These are phyloP conservation scores for Leptopilina syphax DNA, from an alignment of 2,888 invertebrate genomes.

Conservation along the genomic window DNA sequence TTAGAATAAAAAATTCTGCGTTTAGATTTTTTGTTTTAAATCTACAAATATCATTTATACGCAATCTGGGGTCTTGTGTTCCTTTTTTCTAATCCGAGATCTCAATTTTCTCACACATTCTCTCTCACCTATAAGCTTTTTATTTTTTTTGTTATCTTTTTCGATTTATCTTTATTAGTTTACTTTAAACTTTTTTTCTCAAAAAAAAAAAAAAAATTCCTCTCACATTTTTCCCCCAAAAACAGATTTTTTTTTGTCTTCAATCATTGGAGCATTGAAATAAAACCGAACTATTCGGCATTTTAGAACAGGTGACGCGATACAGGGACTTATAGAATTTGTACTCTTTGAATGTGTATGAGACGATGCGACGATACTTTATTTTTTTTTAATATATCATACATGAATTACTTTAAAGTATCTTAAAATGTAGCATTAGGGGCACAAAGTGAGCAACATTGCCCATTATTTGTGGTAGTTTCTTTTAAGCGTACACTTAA, in stretches of 20 bases:
- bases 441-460: slow-evolving; percentile 40
- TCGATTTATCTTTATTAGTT: slow-evolving; percentile 30
- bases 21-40: slow-evolving; percentile 22
- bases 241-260: background rate
- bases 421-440: slow-evolving; percentile 31
- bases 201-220: no score
- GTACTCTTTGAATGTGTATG: slow-evolving; percentile 81
- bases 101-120: slow-evolving; percentile 35
- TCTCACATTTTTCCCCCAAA: no score
- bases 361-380: slow-evolving; percentile 50
- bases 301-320: slow-evolving; percentile 56
- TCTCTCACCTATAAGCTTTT: slow-evolving; percentile 25
- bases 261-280: slow-evolving; percentile 50
- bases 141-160: slow-evolving; percentile 22
- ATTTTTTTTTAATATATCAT: slow-evolving; percentile 46
- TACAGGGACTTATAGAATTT: slow-evolving; percentile 84
- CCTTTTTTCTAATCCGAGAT: slow-evolving; percentile 35
- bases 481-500: slow-evolving; percentile 32
- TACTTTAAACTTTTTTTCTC: slow-evolving; percentile 9
- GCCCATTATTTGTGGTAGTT: slow-evolving; percentile 47
- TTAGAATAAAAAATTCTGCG: slow-evolving; percentile 26
- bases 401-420: slow-evolving; percentile 50
- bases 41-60: slow-evolving; percentile 40
- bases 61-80: slow-evolving; percentile 42
- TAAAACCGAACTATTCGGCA: slow-evolving; percentile 54